Evolutionary conservation across 2,797 vertebrate genomes (phyloP), one percentile per base, ranked within the genome.

Genomic region (Chelon auratus): DNA sequence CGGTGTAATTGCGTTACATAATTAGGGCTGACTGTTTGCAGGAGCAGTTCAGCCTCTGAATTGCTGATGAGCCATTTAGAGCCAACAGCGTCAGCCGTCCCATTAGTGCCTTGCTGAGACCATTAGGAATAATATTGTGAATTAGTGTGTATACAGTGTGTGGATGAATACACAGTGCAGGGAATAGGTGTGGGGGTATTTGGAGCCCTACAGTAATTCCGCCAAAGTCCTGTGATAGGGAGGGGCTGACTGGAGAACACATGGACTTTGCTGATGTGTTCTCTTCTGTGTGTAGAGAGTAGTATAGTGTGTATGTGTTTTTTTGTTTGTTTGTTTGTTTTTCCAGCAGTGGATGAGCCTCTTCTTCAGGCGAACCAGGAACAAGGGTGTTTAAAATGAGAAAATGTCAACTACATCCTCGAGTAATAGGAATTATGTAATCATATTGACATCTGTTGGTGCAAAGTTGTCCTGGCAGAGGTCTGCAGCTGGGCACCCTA

Each of bases 41-140:
- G 62, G 51, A 47, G 53, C 53, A 58, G 36, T 73, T 59, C 24
- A 51, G 14, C 17, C 30, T 71, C 14, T 67, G 59, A 77, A 78
- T 62, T 52, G 22, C 71, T 68, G 74, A 84, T 77, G 62, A 73
- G 42, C 57, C 67, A 33, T 84, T 87, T 76, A 59, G 36, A 74
- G 48, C 42, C 51, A 64, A 36, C 9, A 3, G 55, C 13, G 0
- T 53, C 72, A 60, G 30, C 36, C 62, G 14, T 70, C 61, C 64
- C 64, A 78, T 84, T 80, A 68, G 70, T 63, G 55, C 42, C 45
- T 52, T 18, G 50, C 51, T 53, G 76, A 78, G 47, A 62, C 56
- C 36, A 71, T 54, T 53, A 43, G 56, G 43, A 78, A 68, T 62
- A 47, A 77, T 58, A 73, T 40, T 45, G 30, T 57, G 26, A 75